phyloP scores from a whole-genome alignment of 2,888 invertebrate genomes.

The Plagiodera versicolora region DNA sequence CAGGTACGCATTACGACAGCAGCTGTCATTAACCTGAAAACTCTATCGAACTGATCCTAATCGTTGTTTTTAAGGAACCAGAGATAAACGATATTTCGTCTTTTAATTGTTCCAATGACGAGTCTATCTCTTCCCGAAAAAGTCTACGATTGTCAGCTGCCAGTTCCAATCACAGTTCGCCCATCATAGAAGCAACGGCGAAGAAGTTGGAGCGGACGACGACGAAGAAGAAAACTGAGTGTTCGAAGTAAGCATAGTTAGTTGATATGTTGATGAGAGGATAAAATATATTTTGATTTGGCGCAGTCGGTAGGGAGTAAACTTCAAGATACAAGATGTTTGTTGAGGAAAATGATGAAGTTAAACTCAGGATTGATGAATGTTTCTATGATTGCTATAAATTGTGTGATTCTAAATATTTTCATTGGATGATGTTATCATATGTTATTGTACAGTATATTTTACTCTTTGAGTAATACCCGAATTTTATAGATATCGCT shows the following conservation, averaged over 20 bases:
- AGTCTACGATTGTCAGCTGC: background rate
- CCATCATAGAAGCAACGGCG: background rate
- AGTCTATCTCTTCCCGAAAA: background rate
- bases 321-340: no score
- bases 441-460: slow-evolving; percentile 1
- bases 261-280: no score
- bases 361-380: background rate
- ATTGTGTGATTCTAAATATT: slow-evolving; percentile 12
- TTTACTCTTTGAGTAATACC: background rate
- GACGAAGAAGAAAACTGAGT: background rate
- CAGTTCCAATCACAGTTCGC: background rate
- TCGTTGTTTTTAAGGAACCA: background rate
- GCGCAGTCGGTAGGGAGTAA: background rate
- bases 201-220: background rate
- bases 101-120: background rate
- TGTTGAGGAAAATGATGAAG: background rate
- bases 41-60: no score
- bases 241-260: background rate
- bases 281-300: no score
- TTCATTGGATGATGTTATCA: background rate
- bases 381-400: slow-evolving; percentile 3
- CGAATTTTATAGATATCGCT: background rate
- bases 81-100: slow-evolving; percentile 1
- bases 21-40: no score
- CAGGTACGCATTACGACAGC: background rate